Evolutionary conservation across 2,113 vertebrate genomes (phyloP), one percentile per base, ranked within the genome.

Genomic region (Micromys minutus): DNA sequence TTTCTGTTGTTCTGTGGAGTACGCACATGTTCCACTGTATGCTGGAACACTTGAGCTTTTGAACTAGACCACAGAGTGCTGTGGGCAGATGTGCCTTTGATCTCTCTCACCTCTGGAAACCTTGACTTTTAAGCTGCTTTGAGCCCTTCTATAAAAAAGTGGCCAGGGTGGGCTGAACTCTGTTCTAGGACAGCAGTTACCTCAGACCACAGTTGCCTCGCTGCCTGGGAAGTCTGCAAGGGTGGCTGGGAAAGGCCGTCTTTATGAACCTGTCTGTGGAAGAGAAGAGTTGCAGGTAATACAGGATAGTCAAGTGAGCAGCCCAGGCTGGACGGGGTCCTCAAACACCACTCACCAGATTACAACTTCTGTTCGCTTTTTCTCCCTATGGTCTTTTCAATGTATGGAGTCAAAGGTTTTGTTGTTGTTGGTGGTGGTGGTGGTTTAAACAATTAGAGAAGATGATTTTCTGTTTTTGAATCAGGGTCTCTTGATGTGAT

Each of bases 51-150:
- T 42, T 88, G 9, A 81, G 97, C 90, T 34, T 90, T 77, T 29
- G 52, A 95, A 91, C 84, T 94, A 93, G 96, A 97, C 98, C 97
- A 72, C 98, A 96, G 92, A 59, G 86, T 5, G 65, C 61, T 95
- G 97, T 96, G 91, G 96, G 98, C 45, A 94, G 96, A 76, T 92
- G 55, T 17, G n/a, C 50, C 29, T 74, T 85, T 77, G 29, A 52
- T 0, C 0, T 63, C 83, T 71, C 95, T 98, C 95, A 97, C 97
- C 96, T 75, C 76, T 98, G 98, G 98, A 98, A 98, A 98, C 86
- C 97, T 90, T 96, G 98, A 98, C 97, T 98, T 98, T 98, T 97
- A 89, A 63, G 86, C 89, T 85, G 80, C 86, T 81, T 31, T 65
- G 75, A 87, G 17, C 29, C 1, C 2, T 88, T 89, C 61, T 86